Conservation (phyloP, 2,113 vertebrate species). For the Dunckerocampus dactyliophorus region DNA sequence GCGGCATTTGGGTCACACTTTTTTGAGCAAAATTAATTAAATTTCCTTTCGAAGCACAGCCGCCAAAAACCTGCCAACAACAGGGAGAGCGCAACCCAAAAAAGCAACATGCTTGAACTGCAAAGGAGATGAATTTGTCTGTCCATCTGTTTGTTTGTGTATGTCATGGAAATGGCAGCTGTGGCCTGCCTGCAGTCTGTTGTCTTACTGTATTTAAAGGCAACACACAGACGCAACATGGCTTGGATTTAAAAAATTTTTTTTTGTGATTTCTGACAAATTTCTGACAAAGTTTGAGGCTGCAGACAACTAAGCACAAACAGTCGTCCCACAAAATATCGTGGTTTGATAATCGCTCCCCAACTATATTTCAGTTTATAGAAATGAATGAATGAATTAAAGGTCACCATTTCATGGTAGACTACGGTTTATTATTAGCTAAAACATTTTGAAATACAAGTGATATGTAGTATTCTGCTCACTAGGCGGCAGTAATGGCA, state of each 20-base stretch:
- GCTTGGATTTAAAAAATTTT: conserved; percentile 2
- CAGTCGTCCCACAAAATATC: too few species aligned
- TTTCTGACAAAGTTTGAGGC: too few species aligned
- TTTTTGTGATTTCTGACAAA: not conserved
- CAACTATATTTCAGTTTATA: too few species aligned
- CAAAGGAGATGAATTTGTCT: conserved; percentile 26
- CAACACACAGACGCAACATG: not conserved
- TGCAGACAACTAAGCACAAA: too few species aligned
- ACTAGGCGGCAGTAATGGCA: too few species aligned
- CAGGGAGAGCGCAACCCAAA: conserved; percentile 31
- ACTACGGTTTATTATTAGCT: too few species aligned
- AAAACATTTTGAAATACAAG: too few species aligned
- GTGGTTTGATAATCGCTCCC: too few species aligned
- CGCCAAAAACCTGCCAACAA: conserved; percentile 54
- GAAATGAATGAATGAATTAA: too few species aligned
- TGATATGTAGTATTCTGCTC: too few species aligned
- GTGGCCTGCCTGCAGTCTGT: conserved; percentile 10
- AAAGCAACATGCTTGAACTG: conserved; percentile 35
- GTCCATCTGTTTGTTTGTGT: conserved; percentile 50
- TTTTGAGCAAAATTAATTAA: conserved; percentile 29
- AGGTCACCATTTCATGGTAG: too few species aligned
- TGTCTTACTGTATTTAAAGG: conserved; percentile 23
- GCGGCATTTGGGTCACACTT: conserved; percentile 28
- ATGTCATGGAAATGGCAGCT: conserved; percentile 24
- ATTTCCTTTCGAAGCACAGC: conserved; percentile 14